Percentiles rank a stretch among this genome's conserved stretches.
phyloP scores from a whole-genome alignment of 2,797 vertebrate genomes.

The Lutra lutra region DNA sequence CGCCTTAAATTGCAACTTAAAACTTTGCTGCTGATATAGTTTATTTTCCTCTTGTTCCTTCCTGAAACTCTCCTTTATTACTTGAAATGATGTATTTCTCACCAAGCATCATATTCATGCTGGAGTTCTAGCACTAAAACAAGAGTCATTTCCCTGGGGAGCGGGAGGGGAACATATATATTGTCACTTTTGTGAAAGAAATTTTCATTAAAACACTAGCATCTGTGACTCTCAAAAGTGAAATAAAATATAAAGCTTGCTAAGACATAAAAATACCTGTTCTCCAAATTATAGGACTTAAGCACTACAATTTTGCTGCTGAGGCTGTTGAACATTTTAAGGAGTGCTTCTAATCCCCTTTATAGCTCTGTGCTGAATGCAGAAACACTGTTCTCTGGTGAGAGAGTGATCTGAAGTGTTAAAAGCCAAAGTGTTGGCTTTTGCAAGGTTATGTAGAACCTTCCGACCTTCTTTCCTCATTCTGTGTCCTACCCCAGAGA shows the following conservation, averaged over 20 bases:
- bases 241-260: constrained; percentile 62
- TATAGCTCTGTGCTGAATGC: constrained; percentile 48
- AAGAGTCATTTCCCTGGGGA: constrained; percentile 1
- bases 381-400: constrained; percentile 46
- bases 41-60: constrained; percentile 19
- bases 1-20: constrained; percentile 63
- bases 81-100: constrained; percentile 49
- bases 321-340: constrained; percentile 53
- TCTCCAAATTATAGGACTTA: constrained; percentile 27
- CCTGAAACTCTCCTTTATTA: neutral
- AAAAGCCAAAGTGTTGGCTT: constrained; percentile 42
- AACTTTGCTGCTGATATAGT: constrained; percentile 48
- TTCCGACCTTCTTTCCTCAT: constrained; percentile 37
- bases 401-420: neutral
- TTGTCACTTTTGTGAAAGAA: constrained; percentile 52
- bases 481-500: neutral
- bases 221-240: constrained; percentile 63
- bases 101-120: neutral
- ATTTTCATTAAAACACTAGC: constrained; percentile 59
- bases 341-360: constrained; percentile 62
- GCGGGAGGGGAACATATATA: neutral
- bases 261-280: constrained; percentile 51
- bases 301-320: constrained; percentile 59
- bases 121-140: constrained; percentile 27
- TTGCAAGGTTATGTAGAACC: constrained; percentile 45